Evolutionary conservation across 1,140 invertebrate genomes (phyloP), one percentile per base, ranked within the genome.

Genomic region (Thaumetopoea pityocampa): DNA sequence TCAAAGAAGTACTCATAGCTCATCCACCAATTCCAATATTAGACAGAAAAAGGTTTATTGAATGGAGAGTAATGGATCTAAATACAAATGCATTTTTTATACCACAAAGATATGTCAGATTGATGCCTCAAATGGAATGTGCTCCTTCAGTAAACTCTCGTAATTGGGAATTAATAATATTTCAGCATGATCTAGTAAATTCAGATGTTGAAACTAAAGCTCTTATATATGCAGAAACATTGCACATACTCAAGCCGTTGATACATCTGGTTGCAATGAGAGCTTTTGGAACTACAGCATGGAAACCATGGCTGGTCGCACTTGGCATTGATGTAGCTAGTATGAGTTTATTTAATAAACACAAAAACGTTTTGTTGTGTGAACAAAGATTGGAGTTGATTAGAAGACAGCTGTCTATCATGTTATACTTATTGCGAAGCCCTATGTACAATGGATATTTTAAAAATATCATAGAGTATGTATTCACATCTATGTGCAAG

Each of bases 371-470:
- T 1, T 79, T 92, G 27, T 87, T 80, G n/a, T 86, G 88, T 71
- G 85, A 92, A 82, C 89, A 92, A 67, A 85, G 86, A 58, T 38
- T 90, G 18, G 94, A 95, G 80, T 71, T 96, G 9, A 90, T 89
- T 33, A 85, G 90, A 29, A 88, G 95, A 42, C 90, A 89, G 48
- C 70, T 95, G 15, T 82, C 88, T 58, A 74, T 97, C 12, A 37
- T 95, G 0, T 71, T 94, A 8, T 97, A 95, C 64, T 71, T 96
- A 10, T 64, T 96, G 9, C 86, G 94, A 20, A 94, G 93, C 12
- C 95, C 95, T 7, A 94, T 96, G 79, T 96, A 95, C 65, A 93
- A 96, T 53, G 87, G 87, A 15, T 90, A 91, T 46, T 94, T 91
- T 9, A 88, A 90, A 61, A 81, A 87, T 48, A 87, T 88, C 16